Base-by-base conservation (phyloP, 2,888 invertebrate species). In the Aporophyla lueneburgensis region DNA sequence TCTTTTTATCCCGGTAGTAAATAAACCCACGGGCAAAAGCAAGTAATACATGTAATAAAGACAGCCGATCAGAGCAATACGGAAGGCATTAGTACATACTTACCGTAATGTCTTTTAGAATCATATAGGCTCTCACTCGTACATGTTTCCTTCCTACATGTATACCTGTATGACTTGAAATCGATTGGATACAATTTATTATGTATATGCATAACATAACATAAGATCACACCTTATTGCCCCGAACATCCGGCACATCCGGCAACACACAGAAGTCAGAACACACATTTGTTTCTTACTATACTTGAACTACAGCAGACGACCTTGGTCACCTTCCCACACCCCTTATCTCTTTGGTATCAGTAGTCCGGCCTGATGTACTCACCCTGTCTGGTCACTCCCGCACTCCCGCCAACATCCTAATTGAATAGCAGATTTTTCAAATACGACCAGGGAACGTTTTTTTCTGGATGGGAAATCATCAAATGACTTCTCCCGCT, bases 1-100 rank as follows among this genome's bases (percentile, higher is more conserved):
- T n/a, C 43, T 46, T 10, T 46, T 46, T 46, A 46, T 10, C 1
- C 9, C 43, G 43, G 43, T 46, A 46, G 43, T 46, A 46, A 46
- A 3, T 1, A 33, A 33, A 33, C 33, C 33, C 33, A 3, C 33
- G 33, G 33, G 33, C 33, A 33, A 33, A 33, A 1, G 43, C 43
- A 10, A 56, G 58, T 65, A 67, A 66, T 56, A 59, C n/a, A n/a
- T n/a, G n/a, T 61, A 54, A 56, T 70, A 66, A 70, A 70, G 56
- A 74, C 19, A 78, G 21, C 14, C n/a, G 61, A 80, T 67, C 66
- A 61, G 21, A 19, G 51, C 61, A 62, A 65, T 72, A 54, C 76
- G 81, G 71, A 76, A 81, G 66, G 5, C 53, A 62, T 71, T 71
- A 62, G 49, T 6, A 49, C 24, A 5, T 66, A 66, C 66, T 71